A percentile compares a stretch with the other conserved stretches of the same genome.
Evolutionary conservation across 1,140 invertebrate genomes (phyloP).

Genomic region (Tigriopus japonicus): DNA sequence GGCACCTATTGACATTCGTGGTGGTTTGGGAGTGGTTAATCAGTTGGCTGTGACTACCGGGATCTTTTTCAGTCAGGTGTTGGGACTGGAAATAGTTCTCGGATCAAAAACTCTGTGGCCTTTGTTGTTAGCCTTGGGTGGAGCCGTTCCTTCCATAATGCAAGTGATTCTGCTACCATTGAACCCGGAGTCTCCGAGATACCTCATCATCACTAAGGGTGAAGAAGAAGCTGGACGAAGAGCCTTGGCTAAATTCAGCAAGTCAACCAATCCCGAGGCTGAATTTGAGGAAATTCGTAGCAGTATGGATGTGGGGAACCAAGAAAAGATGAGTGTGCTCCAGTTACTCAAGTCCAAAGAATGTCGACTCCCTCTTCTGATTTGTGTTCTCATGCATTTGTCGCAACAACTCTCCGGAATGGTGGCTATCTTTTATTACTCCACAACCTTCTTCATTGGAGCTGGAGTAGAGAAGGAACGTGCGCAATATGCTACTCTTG

Average conservation of each 20-base stretch:
- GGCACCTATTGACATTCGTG: constrained; percentile 54
- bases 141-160: constrained; percentile 47
- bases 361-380: constrained; percentile 53
- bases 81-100: constrained; percentile 46
- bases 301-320: constrained; percentile 47
- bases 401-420: constrained; percentile 77
- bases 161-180: constrained; percentile 47
- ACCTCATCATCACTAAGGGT: constrained; percentile 47
- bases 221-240: constrained; percentile 51
- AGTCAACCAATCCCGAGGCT: constrained; percentile 49
- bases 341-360: constrained; percentile 46
- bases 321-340: constrained; percentile 44
- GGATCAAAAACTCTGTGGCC: constrained; percentile 47
- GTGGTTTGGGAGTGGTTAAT: constrained; percentile 61
- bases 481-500: constrained; percentile 59
- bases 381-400: constrained; percentile 61
- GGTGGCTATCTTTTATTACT: constrained; percentile 74
- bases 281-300: constrained; percentile 72
- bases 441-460: constrained; percentile 52
- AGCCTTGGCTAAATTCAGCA: constrained; percentile 53
- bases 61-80: constrained; percentile 49
- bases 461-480: constrained; percentile 37
- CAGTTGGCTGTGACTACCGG: constrained; percentile 70
- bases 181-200: constrained; percentile 78
- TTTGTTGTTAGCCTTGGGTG: constrained; percentile 43